Evolutionary conservation across 2,113 vertebrate species (phyloP).

Genomic region (Meriones unguiculatus): DNA sequence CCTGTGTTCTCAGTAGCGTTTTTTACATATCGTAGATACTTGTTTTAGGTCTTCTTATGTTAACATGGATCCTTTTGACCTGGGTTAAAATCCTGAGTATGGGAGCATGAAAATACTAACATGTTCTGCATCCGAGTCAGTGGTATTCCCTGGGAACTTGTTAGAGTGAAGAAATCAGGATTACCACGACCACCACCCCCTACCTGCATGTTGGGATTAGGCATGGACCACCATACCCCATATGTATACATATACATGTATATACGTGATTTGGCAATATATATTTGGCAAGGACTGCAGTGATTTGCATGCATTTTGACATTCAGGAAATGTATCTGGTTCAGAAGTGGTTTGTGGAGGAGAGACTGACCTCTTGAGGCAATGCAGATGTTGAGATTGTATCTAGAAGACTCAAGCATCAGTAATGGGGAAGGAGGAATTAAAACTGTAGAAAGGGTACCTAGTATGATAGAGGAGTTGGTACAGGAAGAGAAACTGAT

Average conservation of each 20-base stretch:
- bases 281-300: not conserved
- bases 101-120: not conserved
- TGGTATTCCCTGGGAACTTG: not conserved
- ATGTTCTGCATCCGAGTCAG: not conserved
- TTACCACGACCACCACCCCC: not conserved
- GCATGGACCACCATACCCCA: not conserved
- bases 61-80: not conserved
- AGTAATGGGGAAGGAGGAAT: not conserved
- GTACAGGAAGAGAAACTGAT: not conserved
- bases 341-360: constrained; percentile 9
- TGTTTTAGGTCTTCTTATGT: not conserved
- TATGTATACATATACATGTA: no score
- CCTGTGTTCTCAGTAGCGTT: not conserved
- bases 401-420: not conserved
- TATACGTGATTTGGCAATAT: not conserved
- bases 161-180: not conserved
- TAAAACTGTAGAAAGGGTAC: not conserved
- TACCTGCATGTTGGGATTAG: not conserved
- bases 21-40: not conserved
- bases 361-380: not conserved
- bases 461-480: accelerated
- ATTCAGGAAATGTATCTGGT: not conserved
- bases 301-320: not conserved
- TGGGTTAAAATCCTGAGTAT: not conserved
- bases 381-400: not conserved